A percentile compares a stretch with the other conserved stretches of the same genome.
Conservation (phyloP, 1,140 invertebrate species). For the Meteorus sp. region DNA sequence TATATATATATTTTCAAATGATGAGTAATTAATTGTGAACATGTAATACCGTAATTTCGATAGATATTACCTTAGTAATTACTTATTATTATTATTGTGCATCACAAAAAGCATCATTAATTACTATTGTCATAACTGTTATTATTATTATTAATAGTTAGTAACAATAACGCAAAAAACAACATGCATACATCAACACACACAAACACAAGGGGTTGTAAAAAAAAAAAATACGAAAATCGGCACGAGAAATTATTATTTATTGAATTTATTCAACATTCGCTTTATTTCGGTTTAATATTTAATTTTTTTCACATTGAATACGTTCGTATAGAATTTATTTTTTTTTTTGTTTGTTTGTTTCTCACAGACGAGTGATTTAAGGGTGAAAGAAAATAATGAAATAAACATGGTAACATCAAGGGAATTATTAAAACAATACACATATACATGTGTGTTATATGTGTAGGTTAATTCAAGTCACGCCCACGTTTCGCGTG, state of each 20-base stretch:
- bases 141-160: slow-evolving; percentile 5
- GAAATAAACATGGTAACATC: background rate
- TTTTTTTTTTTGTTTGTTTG: too few relatives aligned
- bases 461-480: slow-evolving; percentile 13
- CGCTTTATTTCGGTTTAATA: too few relatives aligned
- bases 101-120: slow-evolving; percentile 37
- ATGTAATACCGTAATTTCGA: slow-evolving; percentile 15
- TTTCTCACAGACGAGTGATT: too few relatives aligned
- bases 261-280: background rate
- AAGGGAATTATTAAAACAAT: background rate
- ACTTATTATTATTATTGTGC: slow-evolving; percentile 45
- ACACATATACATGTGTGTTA: too few relatives aligned
- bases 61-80: slow-evolving; percentile 8
- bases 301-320: too few relatives aligned
- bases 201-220: too few relatives aligned
- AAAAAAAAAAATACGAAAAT: background rate
- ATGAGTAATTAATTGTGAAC: slow-evolving; percentile 24
- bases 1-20: too few relatives aligned
- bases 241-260: background rate
- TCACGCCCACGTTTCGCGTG: slow-evolving; percentile 23
- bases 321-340: too few relatives aligned
- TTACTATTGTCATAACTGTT: slow-evolving; percentile 9
- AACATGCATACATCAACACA: background rate
- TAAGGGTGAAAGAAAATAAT: background rate
- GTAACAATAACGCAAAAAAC: background rate